These are phyloP conservation scores for Callyntrura guangdongensis DNA, from an alignment of 2,888 invertebrate genomes.

Conservation along the genomic window DNA sequence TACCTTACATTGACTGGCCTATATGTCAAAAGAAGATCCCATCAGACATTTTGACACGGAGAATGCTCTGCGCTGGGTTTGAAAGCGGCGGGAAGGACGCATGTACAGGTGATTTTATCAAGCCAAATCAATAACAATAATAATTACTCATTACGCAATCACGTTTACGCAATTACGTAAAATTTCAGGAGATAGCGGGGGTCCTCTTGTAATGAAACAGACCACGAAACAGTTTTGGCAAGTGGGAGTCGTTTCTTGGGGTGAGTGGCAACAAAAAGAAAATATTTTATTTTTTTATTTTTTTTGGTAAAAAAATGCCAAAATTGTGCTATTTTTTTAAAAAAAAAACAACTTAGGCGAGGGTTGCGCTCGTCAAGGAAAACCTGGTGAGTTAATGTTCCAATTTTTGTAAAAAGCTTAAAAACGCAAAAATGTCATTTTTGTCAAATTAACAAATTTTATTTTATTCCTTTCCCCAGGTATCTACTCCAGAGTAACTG, in stretches of 20 bases:
- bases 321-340: no score
- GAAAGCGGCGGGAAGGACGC: slow-evolving; percentile 63
- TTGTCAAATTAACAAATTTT: no score
- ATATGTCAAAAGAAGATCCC: slow-evolving; percentile 34
- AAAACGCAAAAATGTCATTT: no score
- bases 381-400: slow-evolving; percentile 70
- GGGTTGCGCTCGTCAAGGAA: slow-evolving; percentile 80
- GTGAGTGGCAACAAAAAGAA: slow-evolving; percentile 28
- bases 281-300: slow-evolving; percentile 4
- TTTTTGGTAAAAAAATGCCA: neutral
- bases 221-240: slow-evolving; percentile 80
- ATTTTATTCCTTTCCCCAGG: slow-evolving; percentile 35
- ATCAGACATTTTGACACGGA: slow-evolving; percentile 68
- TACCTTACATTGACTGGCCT: slow-evolving; percentile 79
- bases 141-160: no score
- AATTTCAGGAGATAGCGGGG: no score
- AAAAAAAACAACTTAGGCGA: no score
- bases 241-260: slow-evolving; percentile 83
- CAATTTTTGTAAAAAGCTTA: no score
- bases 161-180: no score
- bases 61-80: slow-evolving; percentile 82
- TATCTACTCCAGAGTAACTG: slow-evolving; percentile 82
- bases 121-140: no score
- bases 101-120: slow-evolving; percentile 74
- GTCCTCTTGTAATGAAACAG: slow-evolving; percentile 71